Evolutionary conservation across 1,140 invertebrate species (phyloP), one percentile per base, ranked within the genome.

Genomic region (Penaeus japonicus): DNA sequence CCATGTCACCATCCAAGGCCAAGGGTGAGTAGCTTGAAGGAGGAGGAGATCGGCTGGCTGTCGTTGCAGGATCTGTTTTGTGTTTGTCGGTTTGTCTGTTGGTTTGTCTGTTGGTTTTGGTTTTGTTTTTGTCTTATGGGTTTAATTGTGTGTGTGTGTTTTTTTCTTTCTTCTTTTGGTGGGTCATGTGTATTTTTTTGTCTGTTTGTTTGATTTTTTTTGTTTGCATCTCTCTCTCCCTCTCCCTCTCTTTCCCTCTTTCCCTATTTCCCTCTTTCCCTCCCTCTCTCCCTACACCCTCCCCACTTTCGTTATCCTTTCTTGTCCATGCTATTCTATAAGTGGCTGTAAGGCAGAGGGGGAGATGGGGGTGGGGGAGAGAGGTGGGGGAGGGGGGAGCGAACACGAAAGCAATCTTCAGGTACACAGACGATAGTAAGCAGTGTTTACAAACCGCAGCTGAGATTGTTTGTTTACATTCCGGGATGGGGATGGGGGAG

Each of bases 1-100:
- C 84, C 22, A 75, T 85, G 70, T 85, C 84, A 75, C 84, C 84
- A 65, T 85, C 84, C 70, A 85, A 85, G 47, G 73, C 70, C 27
- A 85, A 85, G 73, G 84, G 84, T 85, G 30, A 77, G 73, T 57
- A 22, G 39, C n/a, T n/a, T 59, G 15, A 17, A 39, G 39, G 39
- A 10, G n/a, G n/a, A n/a, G 39, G 39, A 17, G 15, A n/a, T 59
- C n/a, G 57, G 15, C 15, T 59, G 57, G 15, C 15, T 17, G 57
- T 59, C 57, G 15, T 59, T 59, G 57, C 57, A 59, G 57, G n/a
- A 59, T n/a, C n/a, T 59, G 57, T n/a, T n/a, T n/a, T n/a, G n/a
- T n/a, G n/a, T n/a, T 65, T 79, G 30, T 35, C 20, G 17, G 20
- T 32, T 75, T 32, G 18, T 18, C 18, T 32, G n/a, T 32, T 32